These are phyloP conservation scores for Mythimna ferrago DNA, from an alignment of 2,888 invertebrate species.

Conservation along the genomic window DNA sequence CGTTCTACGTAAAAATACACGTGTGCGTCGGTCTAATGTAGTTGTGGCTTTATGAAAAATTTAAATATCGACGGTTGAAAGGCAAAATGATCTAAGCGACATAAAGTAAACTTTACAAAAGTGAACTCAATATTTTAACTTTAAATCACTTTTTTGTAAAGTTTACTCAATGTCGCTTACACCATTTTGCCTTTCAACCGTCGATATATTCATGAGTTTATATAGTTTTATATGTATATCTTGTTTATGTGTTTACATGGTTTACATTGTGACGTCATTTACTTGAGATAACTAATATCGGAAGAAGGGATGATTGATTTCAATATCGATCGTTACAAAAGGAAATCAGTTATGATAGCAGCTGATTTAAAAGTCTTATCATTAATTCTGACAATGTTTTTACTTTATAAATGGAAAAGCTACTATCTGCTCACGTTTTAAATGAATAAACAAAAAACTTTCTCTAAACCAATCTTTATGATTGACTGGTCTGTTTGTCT, in stretches of 20 bases:
- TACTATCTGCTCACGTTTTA: background rate
- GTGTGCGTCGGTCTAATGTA: no score
- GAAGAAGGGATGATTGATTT: conserved; percentile 31
- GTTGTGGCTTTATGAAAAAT: conserved; percentile 1
- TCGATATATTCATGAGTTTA: background rate
- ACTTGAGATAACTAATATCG: conserved; percentile 21
- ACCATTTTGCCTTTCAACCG: no score
- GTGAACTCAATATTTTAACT: no score
- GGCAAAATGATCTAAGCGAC: no score
- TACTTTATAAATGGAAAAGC: background rate
- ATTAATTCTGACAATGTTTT: background rate
- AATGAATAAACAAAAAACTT: background rate
- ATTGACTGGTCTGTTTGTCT: no score
- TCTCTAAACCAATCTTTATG: background rate
- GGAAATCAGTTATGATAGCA: background rate
- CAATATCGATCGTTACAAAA: background rate
- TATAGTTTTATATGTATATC: conserved; percentile 1
- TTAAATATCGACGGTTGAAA: no score
- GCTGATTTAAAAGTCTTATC: conserved; percentile 8
- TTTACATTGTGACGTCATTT: conserved; percentile 5
- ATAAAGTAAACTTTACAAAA: no score
- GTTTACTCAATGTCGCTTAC: no score
- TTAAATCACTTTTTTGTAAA: no score
- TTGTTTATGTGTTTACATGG: background rate
- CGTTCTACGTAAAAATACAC: no score